These are phyloP conservation scores for Dicycla oo DNA, from an alignment of 2,888 invertebrate genomes.

Conservation along the genomic window DNA sequence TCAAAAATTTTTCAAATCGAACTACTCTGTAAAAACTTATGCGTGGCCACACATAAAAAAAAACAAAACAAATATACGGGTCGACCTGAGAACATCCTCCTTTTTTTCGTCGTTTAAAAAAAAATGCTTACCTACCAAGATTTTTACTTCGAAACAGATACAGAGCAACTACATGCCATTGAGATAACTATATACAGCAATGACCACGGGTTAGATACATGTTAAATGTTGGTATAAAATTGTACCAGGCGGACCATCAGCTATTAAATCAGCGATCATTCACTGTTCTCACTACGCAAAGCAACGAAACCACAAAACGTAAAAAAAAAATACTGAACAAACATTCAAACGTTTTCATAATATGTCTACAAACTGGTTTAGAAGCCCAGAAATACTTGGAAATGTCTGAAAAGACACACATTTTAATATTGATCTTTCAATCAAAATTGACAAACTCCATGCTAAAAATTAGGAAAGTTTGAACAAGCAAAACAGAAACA, in stretches of 20 bases:
- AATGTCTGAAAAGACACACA: background rate
- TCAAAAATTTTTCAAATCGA: too few species aligned
- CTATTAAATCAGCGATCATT: background rate
- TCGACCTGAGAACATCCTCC: too few species aligned
- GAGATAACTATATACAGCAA: too few species aligned
- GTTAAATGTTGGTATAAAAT: background rate
- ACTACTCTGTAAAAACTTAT: too few species aligned
- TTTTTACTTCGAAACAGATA: background rate
- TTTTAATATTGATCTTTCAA: background rate
- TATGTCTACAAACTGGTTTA: too few species aligned
- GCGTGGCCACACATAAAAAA: too few species aligned
- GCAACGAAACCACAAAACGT: background rate
- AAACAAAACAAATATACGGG: too few species aligned
- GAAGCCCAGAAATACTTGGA: background rate
- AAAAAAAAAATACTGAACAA: background rate
- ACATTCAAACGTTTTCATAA: background rate
- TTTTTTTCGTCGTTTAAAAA: too few species aligned
- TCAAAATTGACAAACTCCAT: background rate
- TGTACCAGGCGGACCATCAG: background rate
- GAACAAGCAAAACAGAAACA: conserved; percentile 21
- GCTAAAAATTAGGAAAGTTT: conserved; percentile 2
- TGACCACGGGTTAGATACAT: too few species aligned
- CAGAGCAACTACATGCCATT: background rate
- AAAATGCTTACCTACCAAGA: background rate
- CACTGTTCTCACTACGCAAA: background rate